phyloP scores from a whole-genome alignment of 2,888 invertebrate genomes.

The Lymantria dispar region DNA sequence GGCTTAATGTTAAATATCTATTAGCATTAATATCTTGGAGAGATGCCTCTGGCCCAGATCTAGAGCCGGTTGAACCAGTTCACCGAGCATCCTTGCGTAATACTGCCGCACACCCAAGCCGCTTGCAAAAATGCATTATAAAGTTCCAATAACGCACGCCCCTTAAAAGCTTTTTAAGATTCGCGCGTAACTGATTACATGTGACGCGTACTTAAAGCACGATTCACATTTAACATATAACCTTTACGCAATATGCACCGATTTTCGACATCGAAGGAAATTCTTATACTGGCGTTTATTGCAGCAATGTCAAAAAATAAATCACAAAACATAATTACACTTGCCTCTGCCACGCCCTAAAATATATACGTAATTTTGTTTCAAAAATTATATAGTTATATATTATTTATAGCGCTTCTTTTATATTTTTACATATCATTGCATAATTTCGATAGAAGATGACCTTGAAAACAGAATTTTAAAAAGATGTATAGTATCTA shows the following conservation, averaged over 20 bases:
- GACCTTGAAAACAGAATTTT: constrained; percentile 56
- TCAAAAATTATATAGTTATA: constrained; percentile 67
- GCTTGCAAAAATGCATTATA: constrained; percentile 77
- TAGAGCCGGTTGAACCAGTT: constrained; percentile 76
- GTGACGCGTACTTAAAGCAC: constrained; percentile 42
- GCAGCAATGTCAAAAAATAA: constrained; percentile 60
- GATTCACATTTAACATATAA: constrained; percentile 52
- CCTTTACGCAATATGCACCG: constrained; percentile 61
- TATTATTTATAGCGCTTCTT: constrained; percentile 72
- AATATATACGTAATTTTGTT: constrained; percentile 69
- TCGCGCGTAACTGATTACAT: constrained; percentile 60
- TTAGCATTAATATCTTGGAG: constrained; percentile 74
- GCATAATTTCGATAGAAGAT: constrained; percentile 55
- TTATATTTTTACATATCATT: constrained; percentile 48
- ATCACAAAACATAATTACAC: constrained; percentile 71
- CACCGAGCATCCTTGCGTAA: constrained; percentile 75
- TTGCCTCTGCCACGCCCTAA: constrained; percentile 65
- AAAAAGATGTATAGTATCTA: constrained; percentile 22
- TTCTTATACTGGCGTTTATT: constrained; percentile 52
- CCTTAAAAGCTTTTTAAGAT: constrained; percentile 72
- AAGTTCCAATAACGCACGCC: constrained; percentile 65
- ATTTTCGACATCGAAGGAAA: constrained; percentile 59
- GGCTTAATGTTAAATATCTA: constrained; percentile 68
- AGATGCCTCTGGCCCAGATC: constrained; percentile 79
- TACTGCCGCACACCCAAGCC: constrained; percentile 42